phyloP scores from a whole-genome alignment of 2,113 vertebrate species.

The Nothobranchius kuhntae region DNA sequence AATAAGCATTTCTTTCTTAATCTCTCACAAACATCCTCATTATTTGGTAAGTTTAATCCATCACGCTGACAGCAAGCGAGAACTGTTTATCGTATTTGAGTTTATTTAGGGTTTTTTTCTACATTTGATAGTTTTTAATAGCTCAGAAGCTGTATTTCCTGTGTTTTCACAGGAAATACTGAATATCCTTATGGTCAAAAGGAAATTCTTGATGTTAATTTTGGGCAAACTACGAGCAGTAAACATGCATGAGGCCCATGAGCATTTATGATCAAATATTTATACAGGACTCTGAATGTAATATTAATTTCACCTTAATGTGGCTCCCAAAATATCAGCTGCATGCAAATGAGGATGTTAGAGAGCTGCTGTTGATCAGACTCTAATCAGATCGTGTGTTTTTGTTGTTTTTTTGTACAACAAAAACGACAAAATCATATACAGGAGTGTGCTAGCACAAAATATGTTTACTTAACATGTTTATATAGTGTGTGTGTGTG shows the following conservation, averaged over 20 bases:
- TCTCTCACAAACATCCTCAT: conserved; percentile 11
- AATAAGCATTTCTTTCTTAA: conserved; percentile 27
- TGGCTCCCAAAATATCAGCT: conserved; percentile 63
- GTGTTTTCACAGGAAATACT: conserved; percentile 65
- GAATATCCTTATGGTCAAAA: conserved; percentile 55
- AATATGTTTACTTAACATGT: conserved; percentile 29
- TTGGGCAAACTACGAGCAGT: conserved; percentile 66
- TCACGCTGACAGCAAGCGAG: neutral
- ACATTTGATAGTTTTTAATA: conserved; percentile 41
- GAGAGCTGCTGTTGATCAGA: conserved; percentile 42
- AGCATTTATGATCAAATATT: conserved; percentile 77
- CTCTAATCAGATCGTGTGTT: conserved; percentile 34
- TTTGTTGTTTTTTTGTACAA: conserved; percentile 20
- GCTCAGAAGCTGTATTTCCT: conserved; percentile 49
- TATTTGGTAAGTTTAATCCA: neutral
- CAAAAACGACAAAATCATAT: too few relatives aligned
- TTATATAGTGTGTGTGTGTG: conserved; percentile 25
- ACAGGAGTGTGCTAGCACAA: neutral
- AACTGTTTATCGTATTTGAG: conserved; percentile 29
- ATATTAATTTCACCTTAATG: conserved; percentile 78
- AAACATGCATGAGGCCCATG: conserved; percentile 67
- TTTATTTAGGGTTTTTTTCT: neutral
- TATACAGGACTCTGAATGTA: conserved; percentile 72
- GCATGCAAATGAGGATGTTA: conserved; percentile 63
- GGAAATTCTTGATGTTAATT: conserved; percentile 73